A percentile compares a stretch with the other conserved stretches of the same genome.
phyloP scores from a whole-genome alignment of 2,113 vertebrate genomes.

The Varanus komodoensis region DNA sequence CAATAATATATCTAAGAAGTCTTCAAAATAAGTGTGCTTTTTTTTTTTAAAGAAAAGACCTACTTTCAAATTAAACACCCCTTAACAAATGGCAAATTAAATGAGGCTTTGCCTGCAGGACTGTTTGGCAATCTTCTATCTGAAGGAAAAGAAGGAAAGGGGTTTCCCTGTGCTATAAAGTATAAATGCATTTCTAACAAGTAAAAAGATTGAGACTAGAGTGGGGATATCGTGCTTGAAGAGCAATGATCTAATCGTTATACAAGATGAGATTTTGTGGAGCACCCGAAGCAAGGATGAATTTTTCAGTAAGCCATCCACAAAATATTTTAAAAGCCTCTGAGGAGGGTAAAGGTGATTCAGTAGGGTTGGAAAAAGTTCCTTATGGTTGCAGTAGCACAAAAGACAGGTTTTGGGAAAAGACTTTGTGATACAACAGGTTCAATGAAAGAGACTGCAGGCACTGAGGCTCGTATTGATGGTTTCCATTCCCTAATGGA shows the following conservation, averaged over 20 bases:
- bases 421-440: background rate
- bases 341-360: conserved; percentile 15
- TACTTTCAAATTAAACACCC: conserved; percentile 44
- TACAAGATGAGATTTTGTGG: conserved; percentile 51
- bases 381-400: background rate
- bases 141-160: conserved; percentile 55
- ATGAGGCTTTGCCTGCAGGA: conserved; percentile 44
- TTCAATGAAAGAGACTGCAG: conserved; percentile 17
- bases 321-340: conserved; percentile 31
- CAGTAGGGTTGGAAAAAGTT: background rate
- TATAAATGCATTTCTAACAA: conserved; percentile 59
- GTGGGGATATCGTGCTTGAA: conserved; percentile 53
- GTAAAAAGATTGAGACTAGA: conserved; percentile 47
- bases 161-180: conserved; percentile 30
- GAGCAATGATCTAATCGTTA: background rate
- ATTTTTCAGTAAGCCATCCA: conserved; percentile 57
- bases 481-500: background rate
- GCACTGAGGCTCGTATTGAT: background rate
- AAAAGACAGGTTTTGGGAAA: background rate
- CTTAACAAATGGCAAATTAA: conserved; percentile 43
- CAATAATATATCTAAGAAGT: conserved; percentile 45
- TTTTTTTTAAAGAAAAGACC: conserved; percentile 45
- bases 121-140: conserved; percentile 22
- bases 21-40: conserved; percentile 32
- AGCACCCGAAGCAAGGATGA: conserved; percentile 44